Base-by-base conservation (phyloP, 2,888 invertebrate species). In the Ichneumoninae sp. region DNA sequence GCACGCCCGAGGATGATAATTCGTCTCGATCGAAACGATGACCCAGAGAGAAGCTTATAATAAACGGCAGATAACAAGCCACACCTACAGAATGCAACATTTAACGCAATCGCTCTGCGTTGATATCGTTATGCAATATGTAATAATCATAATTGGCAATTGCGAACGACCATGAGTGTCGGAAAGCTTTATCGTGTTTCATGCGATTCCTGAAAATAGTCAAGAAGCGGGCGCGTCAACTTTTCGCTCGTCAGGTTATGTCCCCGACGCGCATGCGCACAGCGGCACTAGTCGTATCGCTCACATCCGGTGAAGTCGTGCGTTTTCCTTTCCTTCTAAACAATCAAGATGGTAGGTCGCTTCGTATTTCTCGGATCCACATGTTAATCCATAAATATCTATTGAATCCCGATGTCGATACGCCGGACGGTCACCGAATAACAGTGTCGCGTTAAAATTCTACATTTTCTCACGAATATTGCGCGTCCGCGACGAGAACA, bases 301-400 rank as follows among this genome's bases (percentile, higher is more conserved):
- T 84, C 40, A 87, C 79, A 90, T 92, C 92, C 91, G 89, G 88
- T 69, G 68, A 50, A 65, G 16, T 44, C 85, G 81, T 85, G 50
- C 85, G 83, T 85, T 90, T 89, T 89, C 89, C 90, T 89, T 91
- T 89, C 90, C 86, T 88, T 88, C 89, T 82, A 90, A 88, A 89
- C 89, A 87, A 88, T 85, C 90, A 93, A 91, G 88, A 93, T 93
- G 93, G 93, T 93, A 90, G 89, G 93, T 91, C 65, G 83, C 83
- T 44, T 81, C 73, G 75, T 80, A 75, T 82, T 75, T 84, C 66
- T 75, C 47, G 57, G 6, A 19, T 83, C 74, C 73, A 68, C 76
- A 70, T 81, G 63, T 80, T 22, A 83, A 87, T 83, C 87, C 80
- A 33, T 54, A 10, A 54, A 77, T 87, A 87, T 87, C 77, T 70